Conservation (phyloP, 2,797 vertebrate species). For the Cirrhinus mrigala region DNA sequence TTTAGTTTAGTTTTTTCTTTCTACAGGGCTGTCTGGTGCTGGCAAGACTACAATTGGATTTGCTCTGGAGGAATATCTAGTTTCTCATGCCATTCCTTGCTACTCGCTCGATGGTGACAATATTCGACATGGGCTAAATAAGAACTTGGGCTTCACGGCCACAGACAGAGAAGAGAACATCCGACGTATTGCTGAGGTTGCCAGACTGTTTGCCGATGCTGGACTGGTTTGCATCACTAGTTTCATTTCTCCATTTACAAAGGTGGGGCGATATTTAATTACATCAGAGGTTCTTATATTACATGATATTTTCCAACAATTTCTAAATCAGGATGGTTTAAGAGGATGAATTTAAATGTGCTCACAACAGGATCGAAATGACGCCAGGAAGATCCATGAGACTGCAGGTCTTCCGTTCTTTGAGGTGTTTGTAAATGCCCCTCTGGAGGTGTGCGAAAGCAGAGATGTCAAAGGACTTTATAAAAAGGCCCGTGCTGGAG, state of each 20-base stretch:
- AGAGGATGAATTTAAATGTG: neutral
- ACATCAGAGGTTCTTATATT: neutral
- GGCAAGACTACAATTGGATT: slow-evolving; percentile 97
- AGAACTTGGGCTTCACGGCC: slow-evolving; percentile 90
- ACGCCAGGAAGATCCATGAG: slow-evolving; percentile 88
- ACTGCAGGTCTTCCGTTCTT: slow-evolving; percentile 89
- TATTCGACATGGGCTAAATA: slow-evolving; percentile 93
- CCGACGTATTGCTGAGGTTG: slow-evolving; percentile 93
- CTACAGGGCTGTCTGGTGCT: slow-evolving; percentile 93
- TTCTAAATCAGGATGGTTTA: neutral
- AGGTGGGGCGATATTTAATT: slow-evolving; percentile 76
- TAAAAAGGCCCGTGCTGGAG: slow-evolving; percentile 95
- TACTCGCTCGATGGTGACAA: slow-evolving; percentile 98
- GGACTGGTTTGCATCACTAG: slow-evolving; percentile 96
- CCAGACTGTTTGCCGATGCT: slow-evolving; percentile 92
- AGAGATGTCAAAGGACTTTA: slow-evolving; percentile 99
- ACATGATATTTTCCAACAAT: neutral
- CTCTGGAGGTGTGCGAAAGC: slow-evolving; percentile 93
- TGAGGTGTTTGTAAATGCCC: slow-evolving; percentile 92
- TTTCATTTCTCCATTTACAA: slow-evolving; percentile 94
- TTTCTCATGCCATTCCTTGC: slow-evolving; percentile 92
- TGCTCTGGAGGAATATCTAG: slow-evolving; percentile 93
- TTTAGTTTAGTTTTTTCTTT: neutral
- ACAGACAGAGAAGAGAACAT: slow-evolving; percentile 95
- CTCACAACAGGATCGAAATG: slow-evolving; percentile 84